Percentiles rank a stretch among this genome's conserved stretches.
Evolutionary conservation across 2,888 invertebrate species (phyloP).

Genomic region (Meloe dianella): DNA sequence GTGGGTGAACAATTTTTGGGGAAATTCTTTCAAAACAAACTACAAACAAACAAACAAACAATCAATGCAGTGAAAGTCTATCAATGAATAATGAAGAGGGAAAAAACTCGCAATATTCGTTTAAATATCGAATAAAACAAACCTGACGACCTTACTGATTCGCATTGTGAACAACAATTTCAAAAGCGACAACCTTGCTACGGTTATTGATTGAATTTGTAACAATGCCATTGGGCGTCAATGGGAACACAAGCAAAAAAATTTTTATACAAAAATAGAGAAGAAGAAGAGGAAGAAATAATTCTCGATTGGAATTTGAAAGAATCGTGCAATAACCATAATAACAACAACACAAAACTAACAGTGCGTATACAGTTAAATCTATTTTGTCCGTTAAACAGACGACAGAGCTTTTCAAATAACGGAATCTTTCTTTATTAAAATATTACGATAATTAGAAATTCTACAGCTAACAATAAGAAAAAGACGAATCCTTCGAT

Average conservation of each 20-base stretch:
- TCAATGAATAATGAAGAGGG: too few species aligned
- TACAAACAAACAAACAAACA: too few species aligned
- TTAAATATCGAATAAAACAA: background rate
- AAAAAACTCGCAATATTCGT: background rate
- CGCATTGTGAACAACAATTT: conserved; percentile 7
- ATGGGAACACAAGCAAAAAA: too few species aligned
- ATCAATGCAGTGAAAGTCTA: background rate
- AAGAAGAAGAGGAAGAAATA: too few species aligned
- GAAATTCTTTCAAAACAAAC: background rate
- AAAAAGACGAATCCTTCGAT: background rate
- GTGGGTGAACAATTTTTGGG: background rate
- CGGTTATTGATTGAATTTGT: background rate
- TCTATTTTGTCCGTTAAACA: conserved; percentile 1
- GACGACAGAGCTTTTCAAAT: background rate
- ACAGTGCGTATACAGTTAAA: conserved; percentile 7
- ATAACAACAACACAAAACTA: conserved; percentile 1
- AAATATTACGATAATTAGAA: background rate
- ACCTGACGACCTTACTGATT: conserved; percentile 2
- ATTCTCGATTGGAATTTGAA: background rate
- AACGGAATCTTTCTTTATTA: background rate
- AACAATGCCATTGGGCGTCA: background rate
- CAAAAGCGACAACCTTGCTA: conserved; percentile 4
- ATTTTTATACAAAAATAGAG: too few species aligned
- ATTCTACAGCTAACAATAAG: background rate
- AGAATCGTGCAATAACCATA: background rate